Conservation (phyloP, 1,140 invertebrate genomes). For the Philopotamus ludificatus region DNA sequence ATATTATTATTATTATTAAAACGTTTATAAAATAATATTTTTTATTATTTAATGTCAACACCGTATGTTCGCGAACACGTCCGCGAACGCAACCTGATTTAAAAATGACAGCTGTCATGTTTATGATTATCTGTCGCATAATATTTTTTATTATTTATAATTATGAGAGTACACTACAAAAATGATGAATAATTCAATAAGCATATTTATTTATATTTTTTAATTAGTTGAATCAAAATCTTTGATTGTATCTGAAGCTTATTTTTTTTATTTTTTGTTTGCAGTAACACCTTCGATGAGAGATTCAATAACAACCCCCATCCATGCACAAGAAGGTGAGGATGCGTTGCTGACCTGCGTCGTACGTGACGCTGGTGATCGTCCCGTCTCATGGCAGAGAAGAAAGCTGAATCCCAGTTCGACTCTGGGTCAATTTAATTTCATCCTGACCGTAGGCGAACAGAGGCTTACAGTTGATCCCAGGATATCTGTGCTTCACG, state of each 20-base stretch:
- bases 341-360: constrained; percentile 77
- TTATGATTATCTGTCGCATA: too few species aligned
- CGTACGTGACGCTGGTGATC: constrained; percentile 64
- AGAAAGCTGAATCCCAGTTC: constrained; percentile 61
- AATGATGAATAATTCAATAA: background rate
- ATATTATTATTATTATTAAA: too few species aligned
- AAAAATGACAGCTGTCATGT: too few species aligned
- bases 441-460: constrained; percentile 72
- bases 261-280: constrained; percentile 25
- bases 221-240: too few species aligned
- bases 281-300: constrained; percentile 22
- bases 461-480: constrained; percentile 69
- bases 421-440: constrained; percentile 59
- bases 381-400: constrained; percentile 61
- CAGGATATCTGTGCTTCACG: constrained; percentile 69
- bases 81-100: too few species aligned
- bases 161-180: too few species aligned
- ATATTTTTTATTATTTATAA: too few species aligned
- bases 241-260: too few species aligned
- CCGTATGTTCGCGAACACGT: too few species aligned
- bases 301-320: constrained; percentile 25
- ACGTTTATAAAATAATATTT: too few species aligned
- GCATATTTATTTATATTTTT: background rate
- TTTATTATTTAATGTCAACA: too few species aligned
- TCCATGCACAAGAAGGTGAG: constrained; percentile 62